Conservation (phyloP, 2,888 invertebrate genomes). For the Nysson spinosus region DNA sequence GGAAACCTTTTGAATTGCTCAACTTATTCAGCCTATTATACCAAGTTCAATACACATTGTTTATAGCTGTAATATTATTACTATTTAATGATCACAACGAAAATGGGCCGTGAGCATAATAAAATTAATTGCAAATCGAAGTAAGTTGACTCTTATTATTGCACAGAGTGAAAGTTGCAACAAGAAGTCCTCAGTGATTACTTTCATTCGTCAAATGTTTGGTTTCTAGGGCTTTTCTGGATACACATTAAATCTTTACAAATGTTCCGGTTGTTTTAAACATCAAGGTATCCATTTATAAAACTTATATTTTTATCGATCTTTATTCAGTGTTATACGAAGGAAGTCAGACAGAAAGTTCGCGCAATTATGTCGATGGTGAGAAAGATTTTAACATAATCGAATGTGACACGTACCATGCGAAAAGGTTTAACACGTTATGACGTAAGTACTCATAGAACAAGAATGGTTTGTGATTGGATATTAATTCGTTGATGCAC, state of each 20-base stretch:
- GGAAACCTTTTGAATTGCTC: too few species aligned
- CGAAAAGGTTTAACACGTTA: constrained; percentile 61
- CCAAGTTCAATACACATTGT: too few species aligned
- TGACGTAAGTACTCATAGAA: constrained; percentile 59
- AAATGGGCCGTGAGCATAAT: too few species aligned
- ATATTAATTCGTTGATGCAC: too few species aligned
- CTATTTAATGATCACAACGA: too few species aligned
- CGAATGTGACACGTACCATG: constrained; percentile 63
- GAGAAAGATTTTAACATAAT: constrained; percentile 28
- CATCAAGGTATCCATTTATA: constrained; percentile 43
- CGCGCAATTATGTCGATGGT: constrained; percentile 35
- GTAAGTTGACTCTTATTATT: background rate
- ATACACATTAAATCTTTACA: constrained; percentile 39
- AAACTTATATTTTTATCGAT: constrained; percentile 33
- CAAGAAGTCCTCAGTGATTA: background rate
- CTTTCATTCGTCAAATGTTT: constrained; percentile 58
- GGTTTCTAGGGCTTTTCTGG: constrained; percentile 57
- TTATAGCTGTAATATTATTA: too few species aligned
- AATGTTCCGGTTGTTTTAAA: constrained; percentile 59
- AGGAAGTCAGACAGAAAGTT: constrained; percentile 17
- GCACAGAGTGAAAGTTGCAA: constrained; percentile 1
- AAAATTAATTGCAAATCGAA: constrained; percentile 3
- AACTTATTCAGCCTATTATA: too few species aligned
- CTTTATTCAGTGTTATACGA: constrained; percentile 17
- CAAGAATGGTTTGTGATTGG: too few species aligned